phyloP scores from a whole-genome alignment of 1,140 invertebrate genomes.

The Trichomalopsis sarcophagae region DNA sequence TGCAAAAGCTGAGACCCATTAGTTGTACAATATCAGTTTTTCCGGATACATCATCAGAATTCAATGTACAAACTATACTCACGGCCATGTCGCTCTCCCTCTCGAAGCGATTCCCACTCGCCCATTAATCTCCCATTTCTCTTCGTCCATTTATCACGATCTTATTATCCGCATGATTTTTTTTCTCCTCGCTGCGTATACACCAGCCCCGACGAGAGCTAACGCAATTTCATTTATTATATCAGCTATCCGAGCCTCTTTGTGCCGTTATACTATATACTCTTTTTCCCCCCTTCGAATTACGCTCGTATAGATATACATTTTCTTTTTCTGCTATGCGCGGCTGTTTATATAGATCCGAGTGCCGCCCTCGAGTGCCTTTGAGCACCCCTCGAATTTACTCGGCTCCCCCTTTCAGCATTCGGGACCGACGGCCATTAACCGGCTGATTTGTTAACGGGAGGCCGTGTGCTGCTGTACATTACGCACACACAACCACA shows the following conservation, averaged over 20 bases:
- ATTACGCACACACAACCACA: neutral
- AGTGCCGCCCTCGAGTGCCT: neutral
- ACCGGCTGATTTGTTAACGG: slow-evolving; percentile 33
- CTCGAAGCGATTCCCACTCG: neutral
- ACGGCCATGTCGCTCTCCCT: neutral
- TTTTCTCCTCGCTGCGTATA: neutral
- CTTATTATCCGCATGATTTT: slow-evolving; percentile 7
- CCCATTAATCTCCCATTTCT: slow-evolving; percentile 1
- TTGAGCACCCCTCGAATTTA: neutral
- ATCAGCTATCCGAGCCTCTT: neutral
- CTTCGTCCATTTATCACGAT: slow-evolving; percentile 12
- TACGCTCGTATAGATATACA: neutral
- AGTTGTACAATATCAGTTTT: too few relatives aligned
- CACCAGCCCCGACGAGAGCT: neutral
- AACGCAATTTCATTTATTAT: slow-evolving; percentile 11
- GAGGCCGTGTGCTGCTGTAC: neutral
- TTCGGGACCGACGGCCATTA: slow-evolving; percentile 9
- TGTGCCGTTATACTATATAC: neutral
- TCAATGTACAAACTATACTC: neutral
- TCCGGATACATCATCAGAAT: too few relatives aligned
- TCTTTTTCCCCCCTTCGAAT: neutral
- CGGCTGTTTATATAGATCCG: neutral
- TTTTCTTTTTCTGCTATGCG: neutral
- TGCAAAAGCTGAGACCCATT: too few relatives aligned
- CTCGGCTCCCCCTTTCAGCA: neutral